A percentile compares a stretch with the other conserved stretches of the same genome.
phyloP scores from a whole-genome alignment of 2,797 vertebrate species.

The Danio albolineatus region DNA sequence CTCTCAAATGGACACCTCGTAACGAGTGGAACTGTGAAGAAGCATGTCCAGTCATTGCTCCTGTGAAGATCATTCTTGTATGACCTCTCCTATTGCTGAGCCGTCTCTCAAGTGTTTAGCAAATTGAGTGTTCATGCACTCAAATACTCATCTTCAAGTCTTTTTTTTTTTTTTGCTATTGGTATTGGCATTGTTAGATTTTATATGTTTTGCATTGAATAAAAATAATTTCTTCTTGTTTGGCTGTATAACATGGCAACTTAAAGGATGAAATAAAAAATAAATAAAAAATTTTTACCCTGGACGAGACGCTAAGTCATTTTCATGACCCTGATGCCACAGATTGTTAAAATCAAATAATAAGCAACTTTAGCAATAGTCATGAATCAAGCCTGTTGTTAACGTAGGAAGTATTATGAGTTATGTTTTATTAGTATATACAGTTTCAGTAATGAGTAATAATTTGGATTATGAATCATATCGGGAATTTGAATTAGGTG shows the following conservation, averaged over 20 bases:
- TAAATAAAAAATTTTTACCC: no score
- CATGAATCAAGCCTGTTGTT: neutral
- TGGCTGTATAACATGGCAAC: constrained; percentile 14
- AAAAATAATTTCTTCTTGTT: neutral
- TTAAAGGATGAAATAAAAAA: constrained; percentile 32
- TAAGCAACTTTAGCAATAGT: neutral
- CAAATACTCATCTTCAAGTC: neutral
- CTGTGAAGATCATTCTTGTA: constrained; percentile 53
- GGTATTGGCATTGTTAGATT: constrained; percentile 10
- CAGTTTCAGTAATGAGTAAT: neutral
- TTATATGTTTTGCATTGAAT: constrained; percentile 33
- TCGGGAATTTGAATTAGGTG: no score
- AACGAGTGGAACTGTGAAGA: constrained; percentile 60
- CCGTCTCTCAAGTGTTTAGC: neutral
- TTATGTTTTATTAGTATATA: neutral
- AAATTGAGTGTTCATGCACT: neutral
- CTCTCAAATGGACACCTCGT: constrained; percentile 78
- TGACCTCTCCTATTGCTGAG: neutral
- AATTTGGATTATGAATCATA: no score
- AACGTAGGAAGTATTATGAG: neutral
- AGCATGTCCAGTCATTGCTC: constrained; percentile 17
- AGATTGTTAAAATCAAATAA: neutral
- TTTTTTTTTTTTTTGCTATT: constrained; percentile 30
- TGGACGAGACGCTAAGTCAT: neutral
- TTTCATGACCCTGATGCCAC: neutral